phyloP scores from a whole-genome alignment of 2,888 invertebrate genomes.

The Iphiclides podalirius region DNA sequence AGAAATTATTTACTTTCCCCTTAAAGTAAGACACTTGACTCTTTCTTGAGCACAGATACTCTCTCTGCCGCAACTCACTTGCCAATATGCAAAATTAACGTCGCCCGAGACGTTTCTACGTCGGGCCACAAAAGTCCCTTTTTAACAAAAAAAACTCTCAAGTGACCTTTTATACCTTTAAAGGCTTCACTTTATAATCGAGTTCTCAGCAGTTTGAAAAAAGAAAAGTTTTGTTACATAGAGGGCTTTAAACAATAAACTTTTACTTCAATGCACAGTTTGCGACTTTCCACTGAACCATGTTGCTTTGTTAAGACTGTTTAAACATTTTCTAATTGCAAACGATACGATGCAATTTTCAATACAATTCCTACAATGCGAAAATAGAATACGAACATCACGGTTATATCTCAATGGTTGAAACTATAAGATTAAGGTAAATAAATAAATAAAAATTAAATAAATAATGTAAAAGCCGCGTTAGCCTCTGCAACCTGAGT shows the following conservation, averaged over 20 bases:
- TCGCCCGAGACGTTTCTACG: background rate
- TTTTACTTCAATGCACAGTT: background rate
- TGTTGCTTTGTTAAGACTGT: background rate
- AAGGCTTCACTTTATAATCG: slow-evolving; percentile 19
- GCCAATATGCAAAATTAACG: slow-evolving; percentile 5
- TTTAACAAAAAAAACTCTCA: slow-evolving; percentile 19
- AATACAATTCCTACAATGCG: too few species aligned
- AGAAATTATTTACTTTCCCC: too few species aligned
- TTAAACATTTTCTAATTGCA: background rate
- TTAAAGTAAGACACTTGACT: background rate
- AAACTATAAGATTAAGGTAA: too few species aligned
- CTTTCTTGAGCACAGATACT: background rate
- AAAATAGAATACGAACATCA: too few species aligned
- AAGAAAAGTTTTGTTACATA: slow-evolving; percentile 7
- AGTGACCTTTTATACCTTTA: slow-evolving; percentile 29
- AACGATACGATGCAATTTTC: too few species aligned
- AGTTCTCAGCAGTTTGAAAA: slow-evolving; percentile 14
- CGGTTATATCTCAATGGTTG: too few species aligned
- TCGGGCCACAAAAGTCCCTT: slow-evolving; percentile 23
- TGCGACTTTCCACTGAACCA: background rate
- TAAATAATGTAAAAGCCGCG: too few species aligned
- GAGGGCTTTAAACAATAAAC: slow-evolving; percentile 7
- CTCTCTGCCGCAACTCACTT: background rate
- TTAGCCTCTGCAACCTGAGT: too few species aligned
- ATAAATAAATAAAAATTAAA: too few species aligned